A percentile compares a stretch with the other conserved stretches of the same genome.
These are phyloP conservation scores for Corvus moneduloides DNA, from an alignment of 2,113 vertebrate species.

Conservation along the genomic window DNA sequence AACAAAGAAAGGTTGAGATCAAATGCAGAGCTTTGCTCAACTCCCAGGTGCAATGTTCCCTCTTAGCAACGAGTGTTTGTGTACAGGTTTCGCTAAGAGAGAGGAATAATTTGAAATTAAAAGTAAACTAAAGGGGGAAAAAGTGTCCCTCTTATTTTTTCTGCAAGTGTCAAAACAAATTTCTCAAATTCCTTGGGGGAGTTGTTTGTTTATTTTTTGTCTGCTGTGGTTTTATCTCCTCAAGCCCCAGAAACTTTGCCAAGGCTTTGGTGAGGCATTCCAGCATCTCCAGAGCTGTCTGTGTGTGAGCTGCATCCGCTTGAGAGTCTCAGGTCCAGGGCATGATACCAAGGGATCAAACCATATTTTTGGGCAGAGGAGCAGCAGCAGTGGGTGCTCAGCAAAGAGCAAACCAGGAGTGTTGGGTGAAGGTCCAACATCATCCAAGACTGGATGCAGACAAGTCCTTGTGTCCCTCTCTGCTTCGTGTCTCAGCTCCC, in stretches of 20 bases:
- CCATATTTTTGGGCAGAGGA: accelerated
- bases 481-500: background rate
- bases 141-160: background rate
- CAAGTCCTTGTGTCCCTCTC: background rate
- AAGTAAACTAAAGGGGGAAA: background rate
- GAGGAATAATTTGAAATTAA: slow-evolving; percentile 44
- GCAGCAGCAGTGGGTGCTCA: background rate
- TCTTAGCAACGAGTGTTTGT: slow-evolving; percentile 20
- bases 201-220: background rate
- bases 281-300: background rate
- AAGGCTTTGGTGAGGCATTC: background rate
- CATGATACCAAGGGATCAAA: background rate
- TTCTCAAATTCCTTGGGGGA: background rate
- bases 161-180: slow-evolving; percentile 9
- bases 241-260: background rate
- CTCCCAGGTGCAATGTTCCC: slow-evolving; percentile 13
- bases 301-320: background rate
- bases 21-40: background rate
- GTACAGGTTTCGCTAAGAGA: background rate
- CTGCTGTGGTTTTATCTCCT: background rate
- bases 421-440: background rate
- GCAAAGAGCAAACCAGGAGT: background rate
- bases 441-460: background rate
- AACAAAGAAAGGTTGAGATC: background rate
- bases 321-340: background rate